Evolutionary conservation across 2,888 invertebrate species (phyloP).

Genomic region (Troides aeacus): DNA sequence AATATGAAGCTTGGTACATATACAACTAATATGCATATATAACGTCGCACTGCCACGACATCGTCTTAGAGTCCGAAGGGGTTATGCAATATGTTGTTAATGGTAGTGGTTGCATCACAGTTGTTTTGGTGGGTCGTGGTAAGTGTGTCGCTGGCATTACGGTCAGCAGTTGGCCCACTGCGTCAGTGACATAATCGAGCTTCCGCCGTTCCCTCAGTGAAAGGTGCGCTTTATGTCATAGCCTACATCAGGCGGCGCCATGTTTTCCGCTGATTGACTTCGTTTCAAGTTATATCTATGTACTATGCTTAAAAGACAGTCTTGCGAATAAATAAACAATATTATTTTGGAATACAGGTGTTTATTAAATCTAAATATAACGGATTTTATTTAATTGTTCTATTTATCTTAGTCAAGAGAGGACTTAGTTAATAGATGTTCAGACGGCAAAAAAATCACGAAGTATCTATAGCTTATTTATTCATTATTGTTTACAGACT

Average conservation of each 20-base stretch:
- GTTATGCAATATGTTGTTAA: slow-evolving; percentile 69
- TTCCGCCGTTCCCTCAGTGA: slow-evolving; percentile 64
- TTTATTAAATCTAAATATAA: too few species aligned
- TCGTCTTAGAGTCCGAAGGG: slow-evolving; percentile 50
- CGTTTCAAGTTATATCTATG: slow-evolving; percentile 27
- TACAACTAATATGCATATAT: slow-evolving; percentile 25
- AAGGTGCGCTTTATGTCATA: slow-evolving; percentile 52
- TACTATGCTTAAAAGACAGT: not conserved
- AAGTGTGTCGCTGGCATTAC: slow-evolving; percentile 73
- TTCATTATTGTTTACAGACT: too few species aligned
- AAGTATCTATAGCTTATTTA: too few species aligned
- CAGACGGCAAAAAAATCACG: too few species aligned
- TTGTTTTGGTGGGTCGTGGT: slow-evolving; percentile 74
- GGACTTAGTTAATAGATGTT: too few species aligned
- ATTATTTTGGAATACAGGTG: not conserved
- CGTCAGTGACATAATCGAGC: slow-evolving; percentile 70
- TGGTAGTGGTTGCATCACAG: slow-evolving; percentile 65
- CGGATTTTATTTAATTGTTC: too few species aligned
- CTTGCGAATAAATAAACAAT: not conserved
- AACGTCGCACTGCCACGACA: slow-evolving; percentile 33
- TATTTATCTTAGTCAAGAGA: too few species aligned
- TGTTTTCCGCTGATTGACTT: slow-evolving; percentile 29
- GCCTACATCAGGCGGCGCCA: slow-evolving; percentile 28
- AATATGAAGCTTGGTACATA: slow-evolving; percentile 20
- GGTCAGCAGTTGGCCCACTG: slow-evolving; percentile 75